These are phyloP conservation scores for Bombyx mandarina DNA, from an alignment of 1,140 invertebrate genomes.

Conservation along the genomic window DNA sequence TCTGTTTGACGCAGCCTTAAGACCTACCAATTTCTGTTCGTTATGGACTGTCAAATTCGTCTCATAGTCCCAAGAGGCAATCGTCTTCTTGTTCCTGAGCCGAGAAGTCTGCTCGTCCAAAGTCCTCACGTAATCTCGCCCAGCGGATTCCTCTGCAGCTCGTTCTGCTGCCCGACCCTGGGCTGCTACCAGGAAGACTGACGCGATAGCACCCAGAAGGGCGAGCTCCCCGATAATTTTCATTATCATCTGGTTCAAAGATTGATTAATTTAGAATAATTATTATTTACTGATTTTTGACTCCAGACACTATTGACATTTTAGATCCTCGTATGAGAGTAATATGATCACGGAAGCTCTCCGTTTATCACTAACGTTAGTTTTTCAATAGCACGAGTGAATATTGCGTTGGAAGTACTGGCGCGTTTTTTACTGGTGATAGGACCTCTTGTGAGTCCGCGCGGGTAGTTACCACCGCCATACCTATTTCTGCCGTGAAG, in stretches of 20 bases:
- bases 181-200: constrained; percentile 60
- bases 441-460: too few relatives aligned
- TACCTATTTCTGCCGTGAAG: too few relatives aligned
- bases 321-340: too few relatives aligned
- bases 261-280: neutral
- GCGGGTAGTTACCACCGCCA: too few relatives aligned
- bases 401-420: too few relatives aligned
- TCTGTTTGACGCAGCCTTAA: neutral
- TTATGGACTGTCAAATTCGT: constrained; percentile 81
- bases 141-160: constrained; percentile 72
- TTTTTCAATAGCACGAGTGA: too few relatives aligned
- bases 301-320: too few relatives aligned
- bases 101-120: constrained; percentile 70
- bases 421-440: too few relatives aligned
- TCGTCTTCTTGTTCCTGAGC: constrained; percentile 68
- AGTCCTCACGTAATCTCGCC: constrained; percentile 72
- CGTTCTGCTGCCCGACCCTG: constrained; percentile 68
- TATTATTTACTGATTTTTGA: neutral
- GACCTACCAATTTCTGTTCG: constrained; percentile 71
- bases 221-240: constrained; percentile 55
- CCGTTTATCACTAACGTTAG: too few relatives aligned
- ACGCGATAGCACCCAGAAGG: constrained; percentile 58
- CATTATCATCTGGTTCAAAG: constrained; percentile 37
- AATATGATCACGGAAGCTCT: too few relatives aligned
- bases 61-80: constrained; percentile 79